Conservation (phyloP, 2,888 invertebrate genomes). For the Amphimallon solstitiale region DNA sequence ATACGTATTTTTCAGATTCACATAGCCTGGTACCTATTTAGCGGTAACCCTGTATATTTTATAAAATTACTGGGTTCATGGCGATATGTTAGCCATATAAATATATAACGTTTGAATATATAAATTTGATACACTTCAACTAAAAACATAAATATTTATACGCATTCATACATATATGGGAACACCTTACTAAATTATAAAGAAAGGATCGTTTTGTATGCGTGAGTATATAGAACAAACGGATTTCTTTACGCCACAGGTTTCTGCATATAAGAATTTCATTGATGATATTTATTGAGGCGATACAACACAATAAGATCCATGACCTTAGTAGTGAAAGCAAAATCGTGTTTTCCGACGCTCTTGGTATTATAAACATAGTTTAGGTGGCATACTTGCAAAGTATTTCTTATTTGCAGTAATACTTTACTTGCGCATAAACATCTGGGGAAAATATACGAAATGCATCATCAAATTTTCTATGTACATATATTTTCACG, state of each 20-base stretch:
- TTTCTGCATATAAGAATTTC: not conserved
- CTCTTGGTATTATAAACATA: slow-evolving; percentile 25
- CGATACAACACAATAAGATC: slow-evolving; percentile 17
- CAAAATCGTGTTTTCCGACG: slow-evolving; percentile 12
- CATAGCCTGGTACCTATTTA: too few relatives aligned
- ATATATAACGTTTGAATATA: too few relatives aligned
- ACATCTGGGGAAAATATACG: not conserved
- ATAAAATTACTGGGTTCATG: too few relatives aligned
- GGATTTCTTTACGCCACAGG: not conserved
- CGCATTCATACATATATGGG: too few relatives aligned
- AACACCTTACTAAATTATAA: not conserved
- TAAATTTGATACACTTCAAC: too few relatives aligned
- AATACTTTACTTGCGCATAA: not conserved
- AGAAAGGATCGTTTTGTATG: not conserved
- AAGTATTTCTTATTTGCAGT: not conserved
- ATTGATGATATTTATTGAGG: slow-evolving; percentile 2
- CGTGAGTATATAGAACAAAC: not conserved
- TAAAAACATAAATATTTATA: too few relatives aligned
- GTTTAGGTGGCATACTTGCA: slow-evolving; percentile 11
- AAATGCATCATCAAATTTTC: not conserved
- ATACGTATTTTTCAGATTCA: too few relatives aligned
- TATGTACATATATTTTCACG: not conserved
- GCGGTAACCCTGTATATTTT: too few relatives aligned
- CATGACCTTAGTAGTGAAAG: slow-evolving; percentile 32
- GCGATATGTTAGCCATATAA: too few relatives aligned